A percentile compares a stretch with the other conserved stretches of the same genome.
Conservation (phyloP, 2,797 vertebrate species). For the Enteromius anoplus region DNA sequence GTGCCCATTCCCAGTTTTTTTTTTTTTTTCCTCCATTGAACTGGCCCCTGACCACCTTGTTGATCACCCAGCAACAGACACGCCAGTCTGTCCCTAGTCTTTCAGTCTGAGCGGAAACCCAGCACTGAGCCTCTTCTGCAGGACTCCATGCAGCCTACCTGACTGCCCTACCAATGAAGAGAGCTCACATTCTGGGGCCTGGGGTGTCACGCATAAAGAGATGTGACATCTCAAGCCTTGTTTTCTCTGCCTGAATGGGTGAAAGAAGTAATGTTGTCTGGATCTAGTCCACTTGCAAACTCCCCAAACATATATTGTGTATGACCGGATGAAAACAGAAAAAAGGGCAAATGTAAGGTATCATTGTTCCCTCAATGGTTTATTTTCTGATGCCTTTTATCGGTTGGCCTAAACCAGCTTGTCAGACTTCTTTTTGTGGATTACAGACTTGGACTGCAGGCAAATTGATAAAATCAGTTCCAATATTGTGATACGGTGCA, state of each 20-base stretch:
- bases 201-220: slow-evolving; percentile 74
- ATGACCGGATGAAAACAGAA: slow-evolving; percentile 1
- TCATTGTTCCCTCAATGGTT: background rate
- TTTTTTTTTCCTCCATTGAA: slow-evolving; percentile 63
- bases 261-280: slow-evolving; percentile 62
- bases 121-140: slow-evolving; percentile 73
- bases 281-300: slow-evolving; percentile 37
- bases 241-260: slow-evolving; percentile 63
- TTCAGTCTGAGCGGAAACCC: slow-evolving; percentile 76
- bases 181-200: slow-evolving; percentile 66
- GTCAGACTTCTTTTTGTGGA: background rate
- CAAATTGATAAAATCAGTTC: background rate
- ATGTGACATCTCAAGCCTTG: slow-evolving; percentile 74
- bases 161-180: slow-evolving; percentile 82
- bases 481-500: background rate
- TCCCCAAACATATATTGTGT: slow-evolving; percentile 21
- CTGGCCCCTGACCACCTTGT: slow-evolving; percentile 75
- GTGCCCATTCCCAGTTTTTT: slow-evolving; percentile 67
- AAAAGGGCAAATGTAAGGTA: background rate
- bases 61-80: slow-evolving; percentile 78
- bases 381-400: background rate
- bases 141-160: slow-evolving; percentile 75
- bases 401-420: background rate
- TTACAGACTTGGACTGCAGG: background rate
- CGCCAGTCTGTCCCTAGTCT: slow-evolving; percentile 75